Base-by-base conservation (phyloP, 2,888 invertebrate species). In the Mayetiola destructor region DNA sequence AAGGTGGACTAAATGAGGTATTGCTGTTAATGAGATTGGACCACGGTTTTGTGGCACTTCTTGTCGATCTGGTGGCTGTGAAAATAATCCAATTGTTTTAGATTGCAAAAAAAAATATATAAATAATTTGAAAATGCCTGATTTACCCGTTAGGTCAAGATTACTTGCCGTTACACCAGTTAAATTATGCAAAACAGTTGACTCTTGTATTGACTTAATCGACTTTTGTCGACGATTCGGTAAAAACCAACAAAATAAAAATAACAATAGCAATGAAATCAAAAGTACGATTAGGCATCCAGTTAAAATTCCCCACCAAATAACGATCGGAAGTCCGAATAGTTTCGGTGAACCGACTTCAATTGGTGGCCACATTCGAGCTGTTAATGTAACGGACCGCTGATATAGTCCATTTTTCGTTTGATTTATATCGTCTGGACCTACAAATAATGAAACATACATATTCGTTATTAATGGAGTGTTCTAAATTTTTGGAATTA, bases 321-420 rank as follows among this genome's bases (percentile, higher is more conserved):
- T 52, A 55, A 63, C 56, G 20, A 59, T 57, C 56, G 63, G 62
- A 52, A 62, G 59, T 58, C 63, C 63, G 37, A 59, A 32, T 59
- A 59, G 59, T 37, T 60, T 61, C 36, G 61, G 61, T 57, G 62
- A 59, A 57, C 61, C 62, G 58, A 60, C 61, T 60, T 62, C 62
- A 60, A 62, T 59, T 42, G 63, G 61, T 57, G 67, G 67, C 67
- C 67, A 68, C 68, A 69, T 68, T 63, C 66, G 67, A 55, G 68
- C 69, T 61, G 67, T 68, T 65, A 69, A 63, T 61, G 68, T 69
- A 61, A 68, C 68, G 32, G 68, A 68, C 64, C 68, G 68, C 60
- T 67, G 65, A 60, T 67, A 69, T 56, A 69, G 61, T 62, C 63
- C 63, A 62, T 61, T 59, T 54, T 60, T 57, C 54, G 63, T 57